phyloP scores from a whole-genome alignment of 1,140 invertebrate species.

The Drusus annulatus region DNA sequence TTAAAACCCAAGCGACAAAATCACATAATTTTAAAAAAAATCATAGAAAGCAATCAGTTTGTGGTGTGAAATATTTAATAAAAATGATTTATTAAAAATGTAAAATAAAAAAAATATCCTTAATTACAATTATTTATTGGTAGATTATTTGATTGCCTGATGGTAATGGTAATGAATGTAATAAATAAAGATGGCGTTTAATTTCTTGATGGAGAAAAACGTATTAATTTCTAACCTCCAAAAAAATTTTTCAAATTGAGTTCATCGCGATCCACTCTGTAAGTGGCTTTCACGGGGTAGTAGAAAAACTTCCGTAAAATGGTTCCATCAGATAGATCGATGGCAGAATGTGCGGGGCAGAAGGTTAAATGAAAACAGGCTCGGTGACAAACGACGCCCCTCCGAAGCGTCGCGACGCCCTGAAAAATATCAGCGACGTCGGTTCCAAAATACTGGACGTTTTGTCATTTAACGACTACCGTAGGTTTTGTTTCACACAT shows the following conservation, averaged over 20 bases:
- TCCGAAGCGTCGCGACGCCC: constrained; percentile 15
- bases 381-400: constrained; percentile 47
- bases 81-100: no score
- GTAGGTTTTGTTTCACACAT: constrained; percentile 9
- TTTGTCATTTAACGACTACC: background rate
- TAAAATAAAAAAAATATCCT: no score
- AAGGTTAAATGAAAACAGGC: constrained; percentile 56
- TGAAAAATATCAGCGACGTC: constrained; percentile 51
- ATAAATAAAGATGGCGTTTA: no score
- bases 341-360: constrained; percentile 27
- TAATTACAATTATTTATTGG: no score
- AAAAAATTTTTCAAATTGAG: background rate
- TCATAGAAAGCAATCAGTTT: no score
- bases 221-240: no score
- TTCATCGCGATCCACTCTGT: constrained; percentile 2
- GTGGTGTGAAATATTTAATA: no score
- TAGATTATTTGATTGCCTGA: no score
- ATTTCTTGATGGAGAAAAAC: no score
- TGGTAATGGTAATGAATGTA: no score
- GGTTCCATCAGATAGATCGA: constrained; percentile 36
- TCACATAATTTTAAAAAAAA: no score
- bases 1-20: no score
- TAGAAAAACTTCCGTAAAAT: constrained; percentile 22
- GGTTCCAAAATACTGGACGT: constrained; percentile 17
- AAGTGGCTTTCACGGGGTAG: background rate